Base-by-base conservation (phyloP, 1,140 invertebrate species). In the Meteorus sp. region DNA sequence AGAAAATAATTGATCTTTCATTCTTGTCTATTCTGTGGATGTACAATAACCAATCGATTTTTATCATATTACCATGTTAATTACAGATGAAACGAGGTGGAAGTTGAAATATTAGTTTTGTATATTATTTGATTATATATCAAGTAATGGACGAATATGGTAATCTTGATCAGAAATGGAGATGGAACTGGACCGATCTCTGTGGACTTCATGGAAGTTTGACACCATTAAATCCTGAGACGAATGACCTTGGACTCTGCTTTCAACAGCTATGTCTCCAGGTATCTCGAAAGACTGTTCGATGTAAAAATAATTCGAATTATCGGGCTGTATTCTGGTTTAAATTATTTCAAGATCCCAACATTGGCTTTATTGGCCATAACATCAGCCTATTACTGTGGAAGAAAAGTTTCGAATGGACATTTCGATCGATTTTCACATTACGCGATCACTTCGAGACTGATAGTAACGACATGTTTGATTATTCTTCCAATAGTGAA, bases 211-310 rank as follows among this genome's bases (percentile, higher is more conserved):
- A 41, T 13, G 80, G 80, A 17, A 86, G 84, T 8, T 76, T 91
- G 25, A 78, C 82, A 51, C 81, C 87, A 1, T 87, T 89, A 81
- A 85, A 88, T 70, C 74, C 83, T 13, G 70, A 78, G n/a, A 83
- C 81, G 5, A 85, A 86, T 66, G 89, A 93, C 75, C 82, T 94
- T 64, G 85, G 89, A 62, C 77, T 86, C 41, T 95, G 93, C 73
- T 94, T 94, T 71, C 89, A 93, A 74, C 85, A 91, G 70, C 71
- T 92, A 37, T 86, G 85, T 63, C 80, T 92, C 37, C 85, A 88
- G 69, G 82, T 90, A 52, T 29, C 53, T 59, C 6, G n/a, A 20
- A 55, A 31, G 33, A 56, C 25, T 25, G 31, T 33, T 56, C 33
- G 52, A 29, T 43, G 31, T 9, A 31, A 2, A 7, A 53, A 41